Evolutionary conservation across 2,797 vertebrate genomes (phyloP), one percentile per base, ranked within the genome.

Genomic region (Tragopan temminckii): DNA sequence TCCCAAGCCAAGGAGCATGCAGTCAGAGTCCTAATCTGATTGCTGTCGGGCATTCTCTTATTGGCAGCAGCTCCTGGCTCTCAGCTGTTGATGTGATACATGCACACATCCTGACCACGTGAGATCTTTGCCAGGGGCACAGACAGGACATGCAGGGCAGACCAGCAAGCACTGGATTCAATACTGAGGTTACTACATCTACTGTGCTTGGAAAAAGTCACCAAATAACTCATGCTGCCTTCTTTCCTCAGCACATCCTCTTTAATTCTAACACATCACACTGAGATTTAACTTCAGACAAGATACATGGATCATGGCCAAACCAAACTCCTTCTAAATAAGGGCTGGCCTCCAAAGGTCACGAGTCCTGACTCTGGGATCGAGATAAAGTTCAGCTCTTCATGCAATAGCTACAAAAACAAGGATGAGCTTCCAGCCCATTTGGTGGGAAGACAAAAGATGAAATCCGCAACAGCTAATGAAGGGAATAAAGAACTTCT

Each of bases 201-300:
- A 23, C 43, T 83, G 61, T 18, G 46, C 31, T 43, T 3, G 0
- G 42, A 62, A 25, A 88, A 53, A 33, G 33, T 29, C 89, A 20
- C 21, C 36, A 61, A 89, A n/a, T 59, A 67, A 77, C 70, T 70
- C 58, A 75, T 24, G 25, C 13, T 20, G 17, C 31, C 46, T 93
- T 20, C 4, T 79, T 29, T 92, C 38, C 50, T 55, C 75, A 87
- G 70, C 46, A 87, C 86, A 57, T 50, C 79, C 67, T 71, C 45
- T 67, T 90, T 46, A 43, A 63, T 38, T 80, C 25, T 46, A 64
- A 74, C 2, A 1, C 42, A 59, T 68, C 43, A 27, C 31, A 52
- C 21, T 23, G 89, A 64, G n/a, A 74, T 82, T 91, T 83, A 78
- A 71, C 76, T 93, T 91, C 76, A 88, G 72, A 92, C 64, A 82